Evolutionary conservation across 2,797 vertebrate species (phyloP), one percentile per base, ranked within the genome.

Genomic region (Etheostoma perlongum): DNA sequence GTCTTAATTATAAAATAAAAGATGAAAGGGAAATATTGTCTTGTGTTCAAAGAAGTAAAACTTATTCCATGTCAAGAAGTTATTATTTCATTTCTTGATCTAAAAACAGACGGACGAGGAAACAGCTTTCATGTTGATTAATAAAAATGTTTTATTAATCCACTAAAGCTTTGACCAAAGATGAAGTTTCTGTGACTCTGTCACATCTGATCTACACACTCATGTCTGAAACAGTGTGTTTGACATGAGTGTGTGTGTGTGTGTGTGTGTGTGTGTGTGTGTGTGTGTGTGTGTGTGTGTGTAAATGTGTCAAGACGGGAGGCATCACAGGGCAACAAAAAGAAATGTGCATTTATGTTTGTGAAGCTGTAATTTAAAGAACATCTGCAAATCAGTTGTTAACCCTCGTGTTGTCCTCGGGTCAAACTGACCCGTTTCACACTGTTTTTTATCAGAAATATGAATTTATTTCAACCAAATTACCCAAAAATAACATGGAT

Each of bases 241-340:
- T 54, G 70, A 81, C 84, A 78, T 64, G 66, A 72, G 66, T 55
- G 65, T 71, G 70, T 74, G 71, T 81, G 60, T 58, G 6, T 47
- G 46, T 15, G 42, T 62, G 74, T 78, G 62, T 55, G 58, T 71
- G 70, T 44, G 42, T 63, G 66, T 74, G 66, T 63, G 65, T 73
- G 70, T 63, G 66, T 74, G 66, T 63, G 65, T 73, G 70, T 63
- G 66, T 72, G 65, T 63, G 65, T 73, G 69, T 74, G 71, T 83
- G 60, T 58, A 7, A 53, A 47, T 15, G 42, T 61, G 74, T 80
- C 40, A 59, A 25, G 21, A 58, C 1, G 27, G 86, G 27, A 88
- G 74, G 74, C 84, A 84, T 83, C 87, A 69, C 76, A 71, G 74
- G 70, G 5, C 42, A 55, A 48, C 21, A n/a, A 13, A 40, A 2